A percentile compares a stretch with the other conserved stretches of the same genome.
Conservation (phyloP, 1,140 invertebrate species). For the Drosophila sulfurigaster region DNA sequence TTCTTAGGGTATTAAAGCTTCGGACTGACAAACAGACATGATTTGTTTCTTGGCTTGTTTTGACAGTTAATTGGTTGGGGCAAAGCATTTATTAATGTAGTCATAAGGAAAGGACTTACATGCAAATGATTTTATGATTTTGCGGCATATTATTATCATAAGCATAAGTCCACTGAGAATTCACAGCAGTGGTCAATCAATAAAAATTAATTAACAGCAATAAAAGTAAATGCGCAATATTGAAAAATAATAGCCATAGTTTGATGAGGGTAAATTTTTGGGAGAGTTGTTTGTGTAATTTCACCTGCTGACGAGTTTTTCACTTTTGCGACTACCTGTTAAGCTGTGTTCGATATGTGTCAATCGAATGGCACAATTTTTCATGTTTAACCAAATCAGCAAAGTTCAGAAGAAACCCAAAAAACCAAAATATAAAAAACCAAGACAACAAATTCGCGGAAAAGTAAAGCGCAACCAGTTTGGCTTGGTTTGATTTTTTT, state of each 20-base stretch:
- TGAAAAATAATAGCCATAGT: slow-evolving; percentile 5
- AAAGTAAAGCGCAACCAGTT: slow-evolving; percentile 68
- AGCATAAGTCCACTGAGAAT: slow-evolving; percentile 17
- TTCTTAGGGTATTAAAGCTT: slow-evolving; percentile 5
- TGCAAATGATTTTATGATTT: slow-evolving; percentile 51
- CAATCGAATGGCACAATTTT: slow-evolving; percentile 71
- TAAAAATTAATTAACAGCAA: slow-evolving; percentile 2
- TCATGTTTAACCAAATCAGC: slow-evolving; percentile 67
- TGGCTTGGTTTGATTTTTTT: slow-evolving; percentile 37
- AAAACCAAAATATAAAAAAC: slow-evolving; percentile 17
- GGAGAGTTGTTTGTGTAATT: not conserved
- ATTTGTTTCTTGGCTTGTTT: slow-evolving; percentile 17
- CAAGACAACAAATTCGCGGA: slow-evolving; percentile 58
- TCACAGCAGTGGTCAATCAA: slow-evolving; percentile 24
- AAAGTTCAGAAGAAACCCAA: slow-evolving; percentile 33
- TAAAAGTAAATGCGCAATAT: not conserved
- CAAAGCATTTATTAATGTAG: not conserved
- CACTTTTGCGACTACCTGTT: slow-evolving; percentile 22
- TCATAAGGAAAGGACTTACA: slow-evolving; percentile 30
- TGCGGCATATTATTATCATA: not conserved
- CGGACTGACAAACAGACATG: not conserved
- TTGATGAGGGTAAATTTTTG: not conserved
- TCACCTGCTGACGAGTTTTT: slow-evolving; percentile 27
- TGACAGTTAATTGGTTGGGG: slow-evolving; percentile 35
- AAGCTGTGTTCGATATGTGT: slow-evolving; percentile 54